A percentile compares a stretch with the other conserved stretches of the same genome.
These are phyloP conservation scores for Trichopria drosophilae DNA, from an alignment of 2,888 invertebrate genomes.

Conservation along the genomic window DNA sequence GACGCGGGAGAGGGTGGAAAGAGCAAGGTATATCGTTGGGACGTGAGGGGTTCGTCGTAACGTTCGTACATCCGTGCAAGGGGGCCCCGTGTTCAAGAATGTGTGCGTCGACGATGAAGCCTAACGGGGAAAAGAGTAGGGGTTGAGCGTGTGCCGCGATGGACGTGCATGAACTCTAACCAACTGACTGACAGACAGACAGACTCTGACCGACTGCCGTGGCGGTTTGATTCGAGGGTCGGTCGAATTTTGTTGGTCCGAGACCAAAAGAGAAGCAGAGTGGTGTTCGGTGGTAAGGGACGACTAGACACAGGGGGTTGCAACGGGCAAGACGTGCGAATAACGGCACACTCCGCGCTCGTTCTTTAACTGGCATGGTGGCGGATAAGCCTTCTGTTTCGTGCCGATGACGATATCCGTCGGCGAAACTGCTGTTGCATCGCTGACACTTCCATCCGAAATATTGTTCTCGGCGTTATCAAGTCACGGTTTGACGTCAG, in stretches of 20 bases:
- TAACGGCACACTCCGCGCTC: constrained; percentile 8
- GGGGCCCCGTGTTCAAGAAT: constrained; percentile 28
- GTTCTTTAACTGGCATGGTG: constrained; percentile 37
- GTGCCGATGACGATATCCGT: constrained; percentile 48
- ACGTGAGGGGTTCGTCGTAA: too few species aligned
- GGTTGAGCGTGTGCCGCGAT: constrained; percentile 25
- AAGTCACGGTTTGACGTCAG: constrained; percentile 39
- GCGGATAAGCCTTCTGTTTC: constrained; percentile 42
- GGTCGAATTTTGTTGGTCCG: too few species aligned
- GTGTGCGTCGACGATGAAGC: constrained; percentile 24
- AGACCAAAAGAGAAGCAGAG: too few species aligned
- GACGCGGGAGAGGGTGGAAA: constrained; percentile 23
- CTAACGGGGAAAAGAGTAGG: constrained; percentile 26
- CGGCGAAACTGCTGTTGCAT: constrained; percentile 29
- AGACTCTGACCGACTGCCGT: constrained; percentile 47
- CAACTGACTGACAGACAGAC: constrained; percentile 41
- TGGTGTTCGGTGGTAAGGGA: too few species aligned
- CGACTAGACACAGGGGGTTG: too few species aligned
- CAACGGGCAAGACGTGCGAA: too few species aligned
- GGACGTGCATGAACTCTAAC: constrained; percentile 31
- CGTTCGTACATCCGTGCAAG: too few species aligned
- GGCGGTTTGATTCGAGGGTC: too few species aligned
- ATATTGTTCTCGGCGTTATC: too few species aligned
- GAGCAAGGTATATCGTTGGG: too few species aligned
- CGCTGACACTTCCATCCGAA: too few species aligned